Conservation (phyloP, 1,140 invertebrate genomes). For the Cotesia vestalis region DNA sequence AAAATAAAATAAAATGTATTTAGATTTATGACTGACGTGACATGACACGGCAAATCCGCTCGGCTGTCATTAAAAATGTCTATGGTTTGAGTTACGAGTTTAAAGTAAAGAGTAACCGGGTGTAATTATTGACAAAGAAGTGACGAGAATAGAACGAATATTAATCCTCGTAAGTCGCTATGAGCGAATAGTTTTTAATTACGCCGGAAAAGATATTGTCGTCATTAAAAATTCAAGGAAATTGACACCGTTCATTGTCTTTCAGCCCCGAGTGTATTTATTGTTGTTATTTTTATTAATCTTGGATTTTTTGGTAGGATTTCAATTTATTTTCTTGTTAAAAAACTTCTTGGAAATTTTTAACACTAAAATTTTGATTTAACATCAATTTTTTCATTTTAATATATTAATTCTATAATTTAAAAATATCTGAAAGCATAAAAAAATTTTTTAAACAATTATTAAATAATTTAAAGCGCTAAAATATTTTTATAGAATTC, state of each 20-base stretch:
- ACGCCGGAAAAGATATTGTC: conserved; percentile 25
- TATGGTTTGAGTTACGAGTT: neutral
- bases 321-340: no score
- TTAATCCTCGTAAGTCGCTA: neutral
- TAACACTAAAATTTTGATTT: no score
- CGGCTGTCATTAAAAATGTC: conserved; percentile 48
- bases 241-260: conserved; percentile 32
- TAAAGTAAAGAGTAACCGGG: no score
- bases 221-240: conserved; percentile 35
- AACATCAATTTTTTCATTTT: no score
- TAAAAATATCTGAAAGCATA: no score
- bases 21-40: neutral
- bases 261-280: neutral
- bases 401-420: no score
- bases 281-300: neutral
- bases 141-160: neutral
- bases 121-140: conserved; percentile 28
- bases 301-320: neutral
- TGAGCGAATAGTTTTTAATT: conserved; percentile 25
- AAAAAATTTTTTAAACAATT: no score
- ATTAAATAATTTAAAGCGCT: no score
- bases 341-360: no score
- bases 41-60: neutral
- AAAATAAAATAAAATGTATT: no score
- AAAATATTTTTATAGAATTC: no score